phyloP scores from a whole-genome alignment of 1,140 invertebrate genomes.

The Lepidostoma basale region DNA sequence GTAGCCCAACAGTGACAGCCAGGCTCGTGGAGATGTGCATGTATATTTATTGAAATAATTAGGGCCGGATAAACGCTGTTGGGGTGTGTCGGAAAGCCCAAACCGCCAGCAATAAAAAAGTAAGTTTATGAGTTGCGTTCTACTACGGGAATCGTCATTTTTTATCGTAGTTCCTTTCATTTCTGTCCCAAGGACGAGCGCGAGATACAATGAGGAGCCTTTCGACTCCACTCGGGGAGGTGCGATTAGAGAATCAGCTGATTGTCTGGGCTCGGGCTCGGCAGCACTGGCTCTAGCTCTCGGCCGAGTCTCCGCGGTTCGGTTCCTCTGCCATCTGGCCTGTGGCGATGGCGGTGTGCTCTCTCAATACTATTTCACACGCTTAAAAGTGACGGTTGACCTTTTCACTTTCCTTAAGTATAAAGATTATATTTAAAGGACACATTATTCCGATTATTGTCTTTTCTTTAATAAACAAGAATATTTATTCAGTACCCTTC shows the following conservation, averaged over 20 bases:
- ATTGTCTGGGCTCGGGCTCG: constrained; percentile 7
- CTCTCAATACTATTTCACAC: too few relatives aligned
- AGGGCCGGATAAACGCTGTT: constrained; percentile 8
- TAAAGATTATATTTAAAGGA: too few relatives aligned
- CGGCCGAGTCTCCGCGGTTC: too few relatives aligned
- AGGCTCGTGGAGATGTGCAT: background rate
- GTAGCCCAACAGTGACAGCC: too few relatives aligned
- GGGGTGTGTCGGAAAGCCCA: constrained; percentile 2
- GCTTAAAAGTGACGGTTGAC: too few relatives aligned
- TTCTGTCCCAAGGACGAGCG: background rate
- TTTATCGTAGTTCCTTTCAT: constrained; percentile 3
- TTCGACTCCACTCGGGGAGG: background rate
- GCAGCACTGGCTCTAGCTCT: too few relatives aligned
- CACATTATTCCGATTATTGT: too few relatives aligned
- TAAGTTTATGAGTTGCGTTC: background rate
- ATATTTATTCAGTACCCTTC: too few relatives aligned
- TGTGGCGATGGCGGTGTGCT: too few relatives aligned
- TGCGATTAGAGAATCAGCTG: constrained; percentile 6
- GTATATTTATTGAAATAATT: constrained; percentile 4
- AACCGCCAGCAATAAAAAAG: background rate
- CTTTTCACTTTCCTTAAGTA: too few relatives aligned
- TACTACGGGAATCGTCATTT: background rate
- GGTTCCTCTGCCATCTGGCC: too few relatives aligned
- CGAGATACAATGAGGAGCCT: background rate
- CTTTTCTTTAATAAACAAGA: too few relatives aligned